Conservation (phyloP, 2,888 invertebrate species). For the Parascotia fuliginaria region DNA sequence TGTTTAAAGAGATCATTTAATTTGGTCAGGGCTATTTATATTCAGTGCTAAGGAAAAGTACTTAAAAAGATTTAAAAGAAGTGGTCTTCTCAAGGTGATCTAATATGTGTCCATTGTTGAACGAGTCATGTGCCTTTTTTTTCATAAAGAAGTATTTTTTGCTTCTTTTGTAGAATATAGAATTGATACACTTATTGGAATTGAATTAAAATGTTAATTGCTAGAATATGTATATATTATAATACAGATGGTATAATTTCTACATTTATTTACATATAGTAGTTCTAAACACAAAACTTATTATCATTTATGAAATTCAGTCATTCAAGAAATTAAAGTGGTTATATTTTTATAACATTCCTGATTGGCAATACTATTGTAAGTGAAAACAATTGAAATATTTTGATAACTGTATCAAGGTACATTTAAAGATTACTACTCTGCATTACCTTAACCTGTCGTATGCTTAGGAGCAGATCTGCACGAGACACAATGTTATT, state of each 20-base stretch:
- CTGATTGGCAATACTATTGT: conserved; percentile 18
- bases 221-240: conserved; percentile 3
- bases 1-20: conserved; percentile 38
- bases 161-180: conserved; percentile 22
- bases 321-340: conserved; percentile 15
- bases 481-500: too few species aligned
- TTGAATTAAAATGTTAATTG: conserved; percentile 13
- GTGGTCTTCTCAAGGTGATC: conserved; percentile 32
- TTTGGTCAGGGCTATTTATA: conserved; percentile 44
- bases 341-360: conserved; percentile 18
- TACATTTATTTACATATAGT: conserved; percentile 4
- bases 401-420: conserved; percentile 7
- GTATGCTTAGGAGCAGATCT: too few species aligned
- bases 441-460: too few species aligned
- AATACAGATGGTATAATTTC: conserved; percentile 2
- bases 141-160: conserved; percentile 33
- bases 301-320: conserved; percentile 11
- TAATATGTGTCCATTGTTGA: conserved; percentile 17
- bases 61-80: conserved; percentile 32
- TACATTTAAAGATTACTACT: too few species aligned
- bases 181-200: conserved; percentile 22
- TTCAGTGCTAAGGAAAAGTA: conserved; percentile 30
- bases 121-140: conserved; percentile 43
- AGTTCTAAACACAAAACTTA: conserved; percentile 2
- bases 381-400: conserved; percentile 13